Evolutionary conservation across 2,888 invertebrate genomes (phyloP).

Genomic region (Ceriagrion tenellum): DNA sequence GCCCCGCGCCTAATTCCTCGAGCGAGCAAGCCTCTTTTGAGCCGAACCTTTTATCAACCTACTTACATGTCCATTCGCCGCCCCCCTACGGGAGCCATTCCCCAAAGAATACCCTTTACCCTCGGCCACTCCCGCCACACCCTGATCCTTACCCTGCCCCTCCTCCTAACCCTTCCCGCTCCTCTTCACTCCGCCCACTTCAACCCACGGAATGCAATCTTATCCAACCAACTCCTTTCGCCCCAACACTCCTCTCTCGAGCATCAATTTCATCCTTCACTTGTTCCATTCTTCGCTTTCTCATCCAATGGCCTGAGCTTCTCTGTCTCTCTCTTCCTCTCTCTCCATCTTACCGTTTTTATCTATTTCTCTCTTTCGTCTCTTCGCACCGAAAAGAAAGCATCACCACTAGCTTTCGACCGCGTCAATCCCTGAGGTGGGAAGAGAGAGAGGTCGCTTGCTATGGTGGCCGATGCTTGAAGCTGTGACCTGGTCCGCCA

Average conservation of each 20-base stretch:
- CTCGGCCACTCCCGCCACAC: too few relatives aligned
- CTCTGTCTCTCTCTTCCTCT: background rate
- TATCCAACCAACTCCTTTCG: background rate
- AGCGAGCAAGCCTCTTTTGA: background rate
- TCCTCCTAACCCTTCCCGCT: background rate
- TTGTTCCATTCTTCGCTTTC: constrained; percentile 36
- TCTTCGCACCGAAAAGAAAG: background rate
- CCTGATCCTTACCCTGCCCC: too few relatives aligned
- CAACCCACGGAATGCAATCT: background rate
- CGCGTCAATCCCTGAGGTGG: background rate
- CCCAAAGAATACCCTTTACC: too few relatives aligned
- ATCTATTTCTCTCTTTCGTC: too few relatives aligned
- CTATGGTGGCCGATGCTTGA: too few relatives aligned
- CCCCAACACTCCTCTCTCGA: background rate
- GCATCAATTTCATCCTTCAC: constrained; percentile 60
- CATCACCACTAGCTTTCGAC: background rate
- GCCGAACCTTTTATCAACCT: background rate
- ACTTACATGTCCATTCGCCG: background rate
- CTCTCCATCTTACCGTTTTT: too few relatives aligned
- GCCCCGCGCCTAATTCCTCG: background rate
- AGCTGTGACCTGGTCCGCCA: too few relatives aligned
- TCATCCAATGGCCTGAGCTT: background rate
- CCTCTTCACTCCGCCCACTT: background rate
- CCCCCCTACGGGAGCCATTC: background rate
- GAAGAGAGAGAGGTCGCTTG: too few relatives aligned